Base-by-base conservation (phyloP, 2,888 invertebrate species). In the Trachelus troglodyta region DNA sequence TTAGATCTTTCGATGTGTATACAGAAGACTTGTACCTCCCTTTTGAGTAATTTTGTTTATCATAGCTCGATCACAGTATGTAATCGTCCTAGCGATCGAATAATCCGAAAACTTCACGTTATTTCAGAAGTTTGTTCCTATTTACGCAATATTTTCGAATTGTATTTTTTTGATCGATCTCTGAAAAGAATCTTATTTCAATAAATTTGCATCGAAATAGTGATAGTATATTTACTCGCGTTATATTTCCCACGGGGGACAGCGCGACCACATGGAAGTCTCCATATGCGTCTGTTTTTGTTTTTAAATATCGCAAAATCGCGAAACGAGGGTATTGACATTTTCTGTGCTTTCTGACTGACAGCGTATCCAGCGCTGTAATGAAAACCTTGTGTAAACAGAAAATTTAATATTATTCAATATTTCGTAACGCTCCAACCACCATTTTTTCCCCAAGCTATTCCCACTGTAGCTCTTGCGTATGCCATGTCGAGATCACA, bases 121-220 rank as follows among this genome's bases (percentile, higher is more conserved):
- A 15, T 40, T 40, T 40, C 23, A 23, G 9, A 23, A 40, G 40
- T 4, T 15, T 6, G 9, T 23, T 56, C 23, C 40, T 23, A 56
- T 56, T 56, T 56, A 56, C 40, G 40, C 9, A 56, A 71, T 71
- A 30, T 3, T 30, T 71, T 30, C 71, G 9, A 6, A 56, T 56
- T 23, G 1, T 23, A 56, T 56, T 56, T 23, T 56, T 23, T 23
- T 0, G 9, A 23, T 6, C 40, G 15, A 56, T 56, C 40, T 56
- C 23, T 6, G 23, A 56, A 56, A 75, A 79, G 81, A 83, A 84
- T 86, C 85, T 80, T 82, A 84, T 85, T 84, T 83, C 84, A 82
- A 83, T 84, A 83, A 85, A 86, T 87, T 87, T 86, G 85, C 83
- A 82, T 81, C 79, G 75, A 79, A 78, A 87, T 87, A 81, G 83